Base-by-base conservation (phyloP, 2,888 invertebrate species). In the Cordylochernes scorpioides region DNA sequence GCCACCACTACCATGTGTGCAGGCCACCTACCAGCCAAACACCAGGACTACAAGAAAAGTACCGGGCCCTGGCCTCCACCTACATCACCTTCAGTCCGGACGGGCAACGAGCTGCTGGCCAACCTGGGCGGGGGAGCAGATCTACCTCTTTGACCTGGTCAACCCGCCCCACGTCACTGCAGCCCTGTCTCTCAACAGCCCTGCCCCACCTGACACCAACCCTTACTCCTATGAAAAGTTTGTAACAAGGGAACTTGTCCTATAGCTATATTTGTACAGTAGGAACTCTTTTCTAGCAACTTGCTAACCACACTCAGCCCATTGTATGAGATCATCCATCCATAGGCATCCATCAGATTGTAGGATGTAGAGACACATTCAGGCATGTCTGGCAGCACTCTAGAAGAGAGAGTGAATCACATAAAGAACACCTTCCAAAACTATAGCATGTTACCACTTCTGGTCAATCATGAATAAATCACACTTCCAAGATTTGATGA, bases 111-210 rank as follows among this genome's bases (percentile, higher is more conserved):
- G 49, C 60, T 94, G 27, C 63, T 97, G 18, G 88, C 78, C 14
- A 94, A 94, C 52, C 63, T 91, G 49, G 88, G 88, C 7, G 78
- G 82, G n/a, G 0, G 91, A 94, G 55, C 88, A 91, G 54, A 73
- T 88, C 45, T 75, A 73, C 51, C 55, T 78, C 27, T 80, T 69
- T 50, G 68, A 77, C 51, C 58, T 74, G 12, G 55, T 59, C 41
- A 50, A 57, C 34, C 48, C 54, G 10, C 51, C 51, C 28, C n/a
- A n/a, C n/a, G n/a, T n/a, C 18, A 13, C 13, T 10, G n/a, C 13
- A 10, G 28, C 38, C 3, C n/a, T 33, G n/a, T 10, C 28, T 16
- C 16, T 34, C n/a, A 31, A 33, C 17, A 28, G 31, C n/a, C n/a
- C n/a, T 9, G 12, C 10, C 9, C 13, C 28, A 12, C 22, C 15